Percentiles rank a stretch among this genome's conserved stretches.
Evolutionary conservation across 1,140 invertebrate species (phyloP).

Genomic region (Drosophila prosaltans): DNA sequence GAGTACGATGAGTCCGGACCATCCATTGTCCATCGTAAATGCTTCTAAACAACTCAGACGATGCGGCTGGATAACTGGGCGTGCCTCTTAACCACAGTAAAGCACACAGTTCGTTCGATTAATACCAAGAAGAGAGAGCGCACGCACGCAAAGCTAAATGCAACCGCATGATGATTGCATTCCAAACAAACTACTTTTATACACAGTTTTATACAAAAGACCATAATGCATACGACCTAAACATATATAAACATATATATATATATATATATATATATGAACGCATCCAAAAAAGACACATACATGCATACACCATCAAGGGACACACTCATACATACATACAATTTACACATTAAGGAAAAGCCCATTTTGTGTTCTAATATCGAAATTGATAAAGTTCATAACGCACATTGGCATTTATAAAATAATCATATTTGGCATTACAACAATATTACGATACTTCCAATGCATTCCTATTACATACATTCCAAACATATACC

Average conservation of each 20-base stretch:
- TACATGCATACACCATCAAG: too few species aligned
- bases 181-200: slow-evolving; percentile 40
- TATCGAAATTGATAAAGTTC: slow-evolving; percentile 63
- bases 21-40: slow-evolving; percentile 96
- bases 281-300: neutral
- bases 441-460: slow-evolving; percentile 40
- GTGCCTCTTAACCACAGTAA: slow-evolving; percentile 30
- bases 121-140: slow-evolving; percentile 23
- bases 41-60: slow-evolving; percentile 89
- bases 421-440: slow-evolving; percentile 55
- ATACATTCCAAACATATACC: slow-evolving; percentile 41
- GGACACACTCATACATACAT: neutral
- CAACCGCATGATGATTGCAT: slow-evolving; percentile 8
- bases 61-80: slow-evolving; percentile 51
- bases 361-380: slow-evolving; percentile 55
- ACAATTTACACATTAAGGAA: slow-evolving; percentile 43
- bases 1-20: slow-evolving; percentile 97
- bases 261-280: slow-evolving; percentile 6
- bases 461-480: slow-evolving; percentile 56
- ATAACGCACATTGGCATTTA: slow-evolving; percentile 60
- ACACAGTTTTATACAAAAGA: slow-evolving; percentile 49
- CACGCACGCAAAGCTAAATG: slow-evolving; percentile 26
- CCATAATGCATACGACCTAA: slow-evolving; percentile 27
- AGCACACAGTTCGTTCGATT: slow-evolving; percentile 19
- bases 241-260: slow-evolving; percentile 11